Conservation (phyloP, 2,797 vertebrate genomes). For the Gymnothorax javanicus region DNA sequence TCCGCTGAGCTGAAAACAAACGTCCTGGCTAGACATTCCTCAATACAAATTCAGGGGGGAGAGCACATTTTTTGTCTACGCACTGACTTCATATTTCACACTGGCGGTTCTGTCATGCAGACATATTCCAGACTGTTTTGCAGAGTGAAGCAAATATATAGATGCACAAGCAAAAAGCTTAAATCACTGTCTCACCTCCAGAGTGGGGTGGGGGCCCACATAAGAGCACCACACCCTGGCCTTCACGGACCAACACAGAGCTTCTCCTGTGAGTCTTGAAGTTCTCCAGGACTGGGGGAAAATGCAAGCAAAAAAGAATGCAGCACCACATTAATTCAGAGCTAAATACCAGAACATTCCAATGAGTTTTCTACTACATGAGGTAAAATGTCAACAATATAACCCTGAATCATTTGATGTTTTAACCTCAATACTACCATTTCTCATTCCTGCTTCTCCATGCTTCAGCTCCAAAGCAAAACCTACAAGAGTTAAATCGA, state of each 20-base stretch:
- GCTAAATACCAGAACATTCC: neutral
- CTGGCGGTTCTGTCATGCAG: neutral
- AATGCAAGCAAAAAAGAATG: conserved; percentile 11
- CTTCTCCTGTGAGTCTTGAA: conserved; percentile 89
- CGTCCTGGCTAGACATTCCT: conserved; percentile 16
- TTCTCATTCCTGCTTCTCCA: neutral
- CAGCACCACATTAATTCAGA: neutral
- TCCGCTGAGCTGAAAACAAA: neutral
- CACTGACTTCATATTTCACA: neutral
- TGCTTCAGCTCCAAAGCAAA: too few relatives aligned
- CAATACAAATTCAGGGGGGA: neutral
- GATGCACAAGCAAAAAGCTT: neutral
- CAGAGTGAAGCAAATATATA: conserved; percentile 6
- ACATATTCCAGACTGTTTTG: neutral
- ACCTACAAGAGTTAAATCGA: too few relatives aligned
- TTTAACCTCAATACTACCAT: neutral
- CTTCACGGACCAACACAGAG: conserved; percentile 90
- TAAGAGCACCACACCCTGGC: conserved; percentile 93
- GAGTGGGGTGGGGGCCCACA: conserved; percentile 91
- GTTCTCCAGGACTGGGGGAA: conserved; percentile 86
- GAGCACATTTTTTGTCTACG: conserved; percentile 17
- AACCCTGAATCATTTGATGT: neutral
- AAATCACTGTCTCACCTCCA: conserved; percentile 80
- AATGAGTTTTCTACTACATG: neutral
- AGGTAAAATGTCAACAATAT: neutral